Conservation (phyloP, 2,888 invertebrate genomes). For the Oscheius sp. region DNA sequence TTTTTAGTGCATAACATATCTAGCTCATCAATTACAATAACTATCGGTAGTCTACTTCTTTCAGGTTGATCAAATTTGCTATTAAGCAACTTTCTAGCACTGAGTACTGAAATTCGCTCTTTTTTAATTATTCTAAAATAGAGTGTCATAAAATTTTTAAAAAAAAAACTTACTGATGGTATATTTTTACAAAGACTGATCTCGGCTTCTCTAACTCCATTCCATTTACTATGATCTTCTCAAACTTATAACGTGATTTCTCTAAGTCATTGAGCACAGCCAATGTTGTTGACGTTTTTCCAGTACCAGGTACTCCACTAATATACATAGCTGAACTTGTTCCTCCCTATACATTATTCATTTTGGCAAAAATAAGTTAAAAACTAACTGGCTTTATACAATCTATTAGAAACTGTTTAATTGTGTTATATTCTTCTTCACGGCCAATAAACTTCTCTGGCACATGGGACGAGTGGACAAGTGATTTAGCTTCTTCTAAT, state of each 20-base stretch:
- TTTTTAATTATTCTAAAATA: neutral
- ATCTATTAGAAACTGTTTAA: slow-evolving; percentile 8
- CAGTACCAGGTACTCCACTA: slow-evolving; percentile 94
- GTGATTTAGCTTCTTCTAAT: slow-evolving; percentile 29
- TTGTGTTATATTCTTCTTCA: slow-evolving; percentile 76
- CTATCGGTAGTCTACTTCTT: slow-evolving; percentile 72
- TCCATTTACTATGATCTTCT: slow-evolving; percentile 86
- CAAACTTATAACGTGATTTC: slow-evolving; percentile 73
- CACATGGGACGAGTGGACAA: slow-evolving; percentile 81
- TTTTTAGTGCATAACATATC: slow-evolving; percentile 65
- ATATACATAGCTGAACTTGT: slow-evolving; percentile 82
- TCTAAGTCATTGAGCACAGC: slow-evolving; percentile 75
- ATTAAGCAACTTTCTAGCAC: slow-evolving; percentile 54
- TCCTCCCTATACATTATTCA: slow-evolving; percentile 5
- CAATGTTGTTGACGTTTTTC: slow-evolving; percentile 94
- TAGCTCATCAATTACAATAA: slow-evolving; percentile 85
- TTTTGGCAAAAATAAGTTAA: neutral
- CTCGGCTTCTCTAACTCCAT: slow-evolving; percentile 84
- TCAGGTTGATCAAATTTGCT: slow-evolving; percentile 46
- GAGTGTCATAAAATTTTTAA: neutral
- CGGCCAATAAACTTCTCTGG: slow-evolving; percentile 82
- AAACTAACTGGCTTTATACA: neutral
- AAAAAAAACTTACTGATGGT: slow-evolving; percentile 35
- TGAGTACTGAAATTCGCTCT: slow-evolving; percentile 32
- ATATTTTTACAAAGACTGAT: slow-evolving; percentile 52